Evolutionary conservation across 1,140 invertebrate species (phyloP).

Genomic region (Helicoverpa zea): DNA sequence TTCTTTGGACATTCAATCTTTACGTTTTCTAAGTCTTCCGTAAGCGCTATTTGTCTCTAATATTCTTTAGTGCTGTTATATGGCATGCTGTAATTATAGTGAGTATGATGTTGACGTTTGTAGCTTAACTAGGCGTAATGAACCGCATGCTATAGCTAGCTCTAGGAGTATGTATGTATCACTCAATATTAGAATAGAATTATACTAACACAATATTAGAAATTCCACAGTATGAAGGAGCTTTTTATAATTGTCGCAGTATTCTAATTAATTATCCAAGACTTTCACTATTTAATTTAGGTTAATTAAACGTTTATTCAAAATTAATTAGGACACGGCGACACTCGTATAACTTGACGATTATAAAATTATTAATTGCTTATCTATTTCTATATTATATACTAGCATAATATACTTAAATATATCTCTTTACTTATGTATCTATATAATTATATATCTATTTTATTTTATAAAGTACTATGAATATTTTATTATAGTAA

Average conservation of each 20-base stretch:
- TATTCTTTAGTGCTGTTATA: conserved; percentile 38
- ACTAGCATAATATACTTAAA: conserved; percentile 14
- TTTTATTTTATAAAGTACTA: not conserved
- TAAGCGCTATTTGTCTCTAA: conserved; percentile 51
- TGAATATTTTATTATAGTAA: not conserved
- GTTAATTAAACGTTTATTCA: not conserved
- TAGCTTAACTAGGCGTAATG: conserved; percentile 26
- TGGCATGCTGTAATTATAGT: conserved; percentile 42
- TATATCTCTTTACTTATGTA: conserved; percentile 46
- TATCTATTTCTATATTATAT: conserved; percentile 26
- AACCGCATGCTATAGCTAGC: conserved; percentile 29
- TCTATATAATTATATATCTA: conserved; percentile 18
- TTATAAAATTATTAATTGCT: conserved; percentile 29
- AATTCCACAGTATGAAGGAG: conserved; percentile 5
- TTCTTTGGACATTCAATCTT: conserved; percentile 62
- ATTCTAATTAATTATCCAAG: not conserved
- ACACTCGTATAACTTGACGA: not conserved
- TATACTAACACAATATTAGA: conserved; percentile 27
- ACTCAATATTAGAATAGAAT: conserved; percentile 23
- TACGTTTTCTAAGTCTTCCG: conserved; percentile 52
- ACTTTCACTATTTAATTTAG: not conserved
- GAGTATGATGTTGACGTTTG: conserved; percentile 23
- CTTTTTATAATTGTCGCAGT: conserved; percentile 6
- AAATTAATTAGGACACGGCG: conserved; percentile 24
- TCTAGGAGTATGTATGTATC: conserved; percentile 3